Percentiles rank a stretch among this genome's conserved stretches.
phyloP scores from a whole-genome alignment of 2,113 vertebrate species.

The Hydropotes inermis region DNA sequence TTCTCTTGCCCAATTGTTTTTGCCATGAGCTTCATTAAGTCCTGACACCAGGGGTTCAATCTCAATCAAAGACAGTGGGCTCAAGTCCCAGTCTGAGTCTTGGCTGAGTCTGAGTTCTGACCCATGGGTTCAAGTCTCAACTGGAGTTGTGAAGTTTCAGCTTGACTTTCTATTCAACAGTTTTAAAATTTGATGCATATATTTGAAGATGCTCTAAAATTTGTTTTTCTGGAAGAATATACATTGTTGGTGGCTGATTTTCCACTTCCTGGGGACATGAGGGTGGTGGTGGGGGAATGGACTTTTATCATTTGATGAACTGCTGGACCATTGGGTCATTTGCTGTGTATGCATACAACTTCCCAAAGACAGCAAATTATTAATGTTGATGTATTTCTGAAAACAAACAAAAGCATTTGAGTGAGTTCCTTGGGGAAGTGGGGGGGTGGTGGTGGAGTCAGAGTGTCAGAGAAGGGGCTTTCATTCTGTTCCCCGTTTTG shows the following conservation, averaged over 20 bases:
- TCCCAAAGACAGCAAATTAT: background rate
- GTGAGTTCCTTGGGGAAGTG: background rate
- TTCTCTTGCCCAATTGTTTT: background rate
- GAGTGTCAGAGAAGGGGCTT: background rate
- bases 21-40: background rate
- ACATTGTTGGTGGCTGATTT: background rate
- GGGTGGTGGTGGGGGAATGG: background rate
- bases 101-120: background rate
- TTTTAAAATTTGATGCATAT: background rate
- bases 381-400: background rate
- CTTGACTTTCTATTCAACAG: background rate
- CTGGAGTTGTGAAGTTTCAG: background rate
- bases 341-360: rapidly evolving
- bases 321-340: background rate
- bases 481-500: background rate
- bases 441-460: background rate
- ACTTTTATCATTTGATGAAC: no score
- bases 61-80: background rate
- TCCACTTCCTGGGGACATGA: background rate
- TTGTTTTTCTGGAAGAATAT: background rate
- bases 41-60: background rate
- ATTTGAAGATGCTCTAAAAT: background rate
- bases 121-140: background rate
- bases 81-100: background rate
- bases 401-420: background rate